Evolutionary conservation across 2,797 vertebrate genomes (phyloP).

Genomic region (Chrosomus eos): DNA sequence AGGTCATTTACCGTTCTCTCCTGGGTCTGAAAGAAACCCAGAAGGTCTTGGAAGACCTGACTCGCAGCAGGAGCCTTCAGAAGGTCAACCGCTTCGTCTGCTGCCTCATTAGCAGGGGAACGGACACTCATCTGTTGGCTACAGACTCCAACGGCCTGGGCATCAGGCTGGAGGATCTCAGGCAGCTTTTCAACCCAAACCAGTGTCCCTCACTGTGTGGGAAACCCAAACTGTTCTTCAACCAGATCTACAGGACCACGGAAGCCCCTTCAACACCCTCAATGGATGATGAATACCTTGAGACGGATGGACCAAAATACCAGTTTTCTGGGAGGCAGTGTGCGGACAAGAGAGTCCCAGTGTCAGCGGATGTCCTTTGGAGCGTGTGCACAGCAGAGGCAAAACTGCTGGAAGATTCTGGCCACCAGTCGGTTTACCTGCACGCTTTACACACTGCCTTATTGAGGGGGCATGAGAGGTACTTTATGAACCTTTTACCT

Average conservation of each 20-base stretch:
- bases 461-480: constrained; percentile 69
- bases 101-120: constrained; percentile 86
- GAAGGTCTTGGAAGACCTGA: constrained; percentile 64
- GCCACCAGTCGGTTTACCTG: constrained; percentile 80
- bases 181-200: constrained; percentile 77
- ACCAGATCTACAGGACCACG: constrained; percentile 83
- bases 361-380: constrained; percentile 89
- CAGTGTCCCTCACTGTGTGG: constrained; percentile 81
- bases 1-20: constrained; percentile 67
- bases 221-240: constrained; percentile 94
- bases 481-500: neutral
- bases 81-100: constrained; percentile 81
- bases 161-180: constrained; percentile 75
- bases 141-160: constrained; percentile 70
- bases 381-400: constrained; percentile 84
- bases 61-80: constrained; percentile 65
- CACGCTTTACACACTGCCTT: constrained; percentile 77
- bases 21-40: constrained; percentile 60
- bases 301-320: constrained; percentile 75
- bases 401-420: constrained; percentile 67
- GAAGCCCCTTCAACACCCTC: constrained; percentile 42
- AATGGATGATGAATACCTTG: constrained; percentile 68
- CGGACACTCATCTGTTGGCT: constrained; percentile 74
- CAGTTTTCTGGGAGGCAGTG: neutral
- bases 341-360: constrained; percentile 67